A percentile compares a stretch with the other conserved stretches of the same genome.
These are phyloP conservation scores for Deladenus siricidicola DNA, from an alignment of 2,888 invertebrate species.

Conservation along the genomic window DNA sequence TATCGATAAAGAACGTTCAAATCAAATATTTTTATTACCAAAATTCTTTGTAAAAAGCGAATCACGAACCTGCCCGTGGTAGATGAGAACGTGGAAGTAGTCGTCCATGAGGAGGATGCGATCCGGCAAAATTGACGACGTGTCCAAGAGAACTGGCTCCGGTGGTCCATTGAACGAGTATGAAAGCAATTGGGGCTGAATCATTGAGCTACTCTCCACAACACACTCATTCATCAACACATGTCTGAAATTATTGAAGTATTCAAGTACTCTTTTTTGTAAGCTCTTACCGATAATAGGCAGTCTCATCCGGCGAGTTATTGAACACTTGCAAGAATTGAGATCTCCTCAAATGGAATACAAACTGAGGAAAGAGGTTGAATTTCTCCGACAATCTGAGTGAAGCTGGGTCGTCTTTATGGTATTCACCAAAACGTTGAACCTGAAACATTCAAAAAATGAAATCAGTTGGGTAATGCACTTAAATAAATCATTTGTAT, in stretches of 20 bases:
- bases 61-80: conserved; percentile 82
- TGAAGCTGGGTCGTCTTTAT: conserved; percentile 90
- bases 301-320: conserved; percentile 98
- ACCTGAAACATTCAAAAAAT: too few relatives aligned
- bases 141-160: conserved; percentile 83
- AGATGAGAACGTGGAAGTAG: conserved; percentile 98
- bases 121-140: conserved; percentile 92
- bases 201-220: conserved; percentile 95
- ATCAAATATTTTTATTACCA: neutral
- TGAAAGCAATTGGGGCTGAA: conserved; percentile 95
- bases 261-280: neutral
- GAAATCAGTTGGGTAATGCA: too few relatives aligned
- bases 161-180: conserved; percentile 75
- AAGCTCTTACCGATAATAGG: conserved; percentile 73
- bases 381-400: conserved; percentile 93
- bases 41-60: neutral
- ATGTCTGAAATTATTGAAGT: conserved; percentile 73
- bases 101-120: conserved; percentile 97
- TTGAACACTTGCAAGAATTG: conserved; percentile 95
- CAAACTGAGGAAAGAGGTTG: conserved; percentile 96
- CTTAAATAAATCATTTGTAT: neutral
- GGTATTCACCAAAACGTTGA: conserved; percentile 97
- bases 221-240: conserved; percentile 94
- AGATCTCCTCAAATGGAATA: conserved; percentile 95
- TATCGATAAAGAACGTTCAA: too few relatives aligned